phyloP scores from a whole-genome alignment of 1,140 invertebrate genomes.

The Cryptotermes secundus region DNA sequence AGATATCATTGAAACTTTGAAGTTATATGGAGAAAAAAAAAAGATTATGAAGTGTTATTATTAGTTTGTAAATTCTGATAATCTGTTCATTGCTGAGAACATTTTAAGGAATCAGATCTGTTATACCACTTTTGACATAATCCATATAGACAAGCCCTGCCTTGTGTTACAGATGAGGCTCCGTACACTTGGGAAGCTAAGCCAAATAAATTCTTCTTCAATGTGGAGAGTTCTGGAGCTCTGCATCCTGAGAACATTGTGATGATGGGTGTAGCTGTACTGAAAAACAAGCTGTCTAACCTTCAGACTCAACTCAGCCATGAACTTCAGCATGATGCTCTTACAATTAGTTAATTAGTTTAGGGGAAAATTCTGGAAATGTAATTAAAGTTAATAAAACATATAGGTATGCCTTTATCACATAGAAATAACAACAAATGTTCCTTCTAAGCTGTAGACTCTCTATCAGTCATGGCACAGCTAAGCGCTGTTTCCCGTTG shows the following conservation, averaged over 20 bases:
- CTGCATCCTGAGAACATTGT: slow-evolving; percentile 97
- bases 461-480: no score
- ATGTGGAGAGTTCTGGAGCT: slow-evolving; percentile 93
- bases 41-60: background rate
- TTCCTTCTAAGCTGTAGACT: no score
- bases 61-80: no score
- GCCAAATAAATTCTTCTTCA: slow-evolving; percentile 97
- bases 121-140: background rate
- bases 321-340: slow-evolving; percentile 80
- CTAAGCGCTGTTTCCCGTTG: no score
- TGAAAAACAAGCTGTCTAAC: slow-evolving; percentile 96
- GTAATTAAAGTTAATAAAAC: no score
- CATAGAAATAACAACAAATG: no score
- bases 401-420: no score
- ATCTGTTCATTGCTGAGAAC: no score
- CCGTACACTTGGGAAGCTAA: slow-evolving; percentile 90
- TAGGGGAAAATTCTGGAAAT: background rate
- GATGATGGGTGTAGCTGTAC: slow-evolving; percentile 84
- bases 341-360: slow-evolving; percentile 59
- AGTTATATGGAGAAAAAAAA: background rate
- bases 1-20: background rate
- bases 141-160: slow-evolving; percentile 2
- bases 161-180: slow-evolving; percentile 73
- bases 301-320: slow-evolving; percentile 89
- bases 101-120: no score